phyloP scores from a whole-genome alignment of 2,797 vertebrate genomes.

The Ciconia nigra region DNA sequence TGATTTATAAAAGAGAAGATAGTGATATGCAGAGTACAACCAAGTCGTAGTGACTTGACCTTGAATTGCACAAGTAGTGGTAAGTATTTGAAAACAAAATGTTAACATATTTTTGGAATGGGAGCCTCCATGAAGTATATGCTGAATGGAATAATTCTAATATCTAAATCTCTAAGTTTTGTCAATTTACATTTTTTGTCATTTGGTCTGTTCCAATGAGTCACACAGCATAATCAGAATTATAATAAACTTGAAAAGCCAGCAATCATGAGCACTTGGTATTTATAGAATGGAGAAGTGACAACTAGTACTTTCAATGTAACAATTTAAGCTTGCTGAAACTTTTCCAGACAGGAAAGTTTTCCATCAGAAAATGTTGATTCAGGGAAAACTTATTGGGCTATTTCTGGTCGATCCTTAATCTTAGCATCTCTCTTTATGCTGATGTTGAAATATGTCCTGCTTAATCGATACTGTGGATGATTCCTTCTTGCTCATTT shows the following conservation, averaged over 20 bases:
- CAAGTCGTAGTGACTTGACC: background rate
- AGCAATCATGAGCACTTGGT: background rate
- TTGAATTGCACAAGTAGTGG: background rate
- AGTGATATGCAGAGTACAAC: background rate
- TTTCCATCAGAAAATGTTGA: constrained; percentile 19
- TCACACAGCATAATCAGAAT: background rate
- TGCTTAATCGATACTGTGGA: background rate
- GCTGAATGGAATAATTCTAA: background rate
- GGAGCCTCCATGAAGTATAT: background rate
- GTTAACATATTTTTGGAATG: background rate
- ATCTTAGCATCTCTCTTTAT: background rate
- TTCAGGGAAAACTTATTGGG: background rate
- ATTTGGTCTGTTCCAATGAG: background rate
- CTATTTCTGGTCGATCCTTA: background rate
- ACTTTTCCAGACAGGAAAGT: background rate
- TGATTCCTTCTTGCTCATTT: background rate
- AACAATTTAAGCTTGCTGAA: background rate
- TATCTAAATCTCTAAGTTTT: background rate
- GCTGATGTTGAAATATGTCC: background rate
- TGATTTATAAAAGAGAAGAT: background rate
- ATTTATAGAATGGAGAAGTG: background rate
- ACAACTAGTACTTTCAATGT: background rate
- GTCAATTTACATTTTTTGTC: background rate
- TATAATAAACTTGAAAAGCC: background rate
- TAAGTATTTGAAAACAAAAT: background rate